Evolutionary conservation across 2,888 invertebrate genomes (phyloP).

Genomic region (Lagria hirta): DNA sequence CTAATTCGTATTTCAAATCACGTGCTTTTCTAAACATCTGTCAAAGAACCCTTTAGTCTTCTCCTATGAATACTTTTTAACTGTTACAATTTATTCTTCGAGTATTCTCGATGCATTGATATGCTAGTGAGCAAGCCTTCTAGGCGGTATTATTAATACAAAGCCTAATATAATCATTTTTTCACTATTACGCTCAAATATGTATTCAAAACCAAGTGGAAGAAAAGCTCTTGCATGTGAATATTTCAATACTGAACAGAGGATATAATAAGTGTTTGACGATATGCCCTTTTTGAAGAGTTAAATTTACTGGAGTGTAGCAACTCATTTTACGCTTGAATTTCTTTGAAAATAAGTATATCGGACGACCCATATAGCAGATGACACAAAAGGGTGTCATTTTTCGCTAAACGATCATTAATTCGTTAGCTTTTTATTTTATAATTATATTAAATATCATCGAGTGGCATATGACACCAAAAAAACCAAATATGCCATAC

Average conservation of each 20-base stretch:
- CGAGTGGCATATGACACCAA: constrained; percentile 33
- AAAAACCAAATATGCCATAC: too few relatives aligned
- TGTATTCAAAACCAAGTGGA: background rate
- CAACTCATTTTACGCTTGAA: constrained; percentile 17
- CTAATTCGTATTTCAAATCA: constrained; percentile 33
- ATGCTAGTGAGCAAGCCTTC: constrained; percentile 6
- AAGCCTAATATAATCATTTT: constrained; percentile 3
- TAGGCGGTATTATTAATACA: constrained; percentile 1
- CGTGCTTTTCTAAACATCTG: constrained; percentile 26
- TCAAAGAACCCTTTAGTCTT: constrained; percentile 23
- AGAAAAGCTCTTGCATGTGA: background rate
- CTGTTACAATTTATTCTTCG: constrained; percentile 10
- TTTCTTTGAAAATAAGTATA: constrained; percentile 1
- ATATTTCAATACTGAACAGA: constrained; percentile 7
- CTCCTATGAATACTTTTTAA: constrained; percentile 3
- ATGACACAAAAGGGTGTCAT: constrained; percentile 39
- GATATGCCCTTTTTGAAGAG: constrained; percentile 4
- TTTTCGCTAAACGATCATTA: constrained; percentile 39
- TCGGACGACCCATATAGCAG: constrained; percentile 31
- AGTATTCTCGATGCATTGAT: constrained; percentile 3
- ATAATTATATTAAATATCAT: constrained; percentile 28
- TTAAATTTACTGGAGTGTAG: constrained; percentile 6
- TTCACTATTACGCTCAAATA: background rate
- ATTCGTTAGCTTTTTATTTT: constrained; percentile 29
- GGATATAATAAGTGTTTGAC: constrained; percentile 11